Conservation (phyloP, 2,113 vertebrate species). For the Empidonax alnorum region DNA sequence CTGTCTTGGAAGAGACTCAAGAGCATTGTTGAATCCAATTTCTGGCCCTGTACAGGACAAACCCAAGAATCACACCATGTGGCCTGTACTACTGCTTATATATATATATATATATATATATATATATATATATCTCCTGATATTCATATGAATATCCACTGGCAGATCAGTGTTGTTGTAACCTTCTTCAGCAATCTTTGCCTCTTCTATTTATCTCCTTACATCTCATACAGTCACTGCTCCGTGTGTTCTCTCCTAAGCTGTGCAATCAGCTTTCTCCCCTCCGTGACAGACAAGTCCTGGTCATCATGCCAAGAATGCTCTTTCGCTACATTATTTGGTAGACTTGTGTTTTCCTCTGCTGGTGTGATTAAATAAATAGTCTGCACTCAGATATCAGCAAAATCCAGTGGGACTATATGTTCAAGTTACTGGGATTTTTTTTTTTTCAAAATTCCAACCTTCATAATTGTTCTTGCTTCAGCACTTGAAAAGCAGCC, state of each 20-base stretch:
- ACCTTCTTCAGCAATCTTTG: not conserved
- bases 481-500: slow-evolving; percentile 15
- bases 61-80: not conserved
- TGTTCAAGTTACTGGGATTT: not conserved
- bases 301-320: not conserved
- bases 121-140: not conserved
- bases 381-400: not conserved
- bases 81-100: not conserved
- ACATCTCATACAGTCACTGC: not conserved
- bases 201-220: not conserved
- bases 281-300: not conserved
- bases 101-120: no score
- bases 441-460: not conserved
- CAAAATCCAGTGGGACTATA: not conserved
- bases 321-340: not conserved
- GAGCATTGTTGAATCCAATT: not conserved
- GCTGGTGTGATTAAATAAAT: slow-evolving; percentile 5
- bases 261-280: not conserved
- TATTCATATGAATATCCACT: not conserved
- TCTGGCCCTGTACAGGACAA: not conserved
- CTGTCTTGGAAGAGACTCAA: not conserved
- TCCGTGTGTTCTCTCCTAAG: not conserved
- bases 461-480: not conserved
- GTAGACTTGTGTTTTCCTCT: not conserved
- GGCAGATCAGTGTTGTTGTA: not conserved